Evolutionary conservation across 2,888 invertebrate genomes (phyloP), one percentile per base, ranked within the genome.

Genomic region (Thereva unica): DNA sequence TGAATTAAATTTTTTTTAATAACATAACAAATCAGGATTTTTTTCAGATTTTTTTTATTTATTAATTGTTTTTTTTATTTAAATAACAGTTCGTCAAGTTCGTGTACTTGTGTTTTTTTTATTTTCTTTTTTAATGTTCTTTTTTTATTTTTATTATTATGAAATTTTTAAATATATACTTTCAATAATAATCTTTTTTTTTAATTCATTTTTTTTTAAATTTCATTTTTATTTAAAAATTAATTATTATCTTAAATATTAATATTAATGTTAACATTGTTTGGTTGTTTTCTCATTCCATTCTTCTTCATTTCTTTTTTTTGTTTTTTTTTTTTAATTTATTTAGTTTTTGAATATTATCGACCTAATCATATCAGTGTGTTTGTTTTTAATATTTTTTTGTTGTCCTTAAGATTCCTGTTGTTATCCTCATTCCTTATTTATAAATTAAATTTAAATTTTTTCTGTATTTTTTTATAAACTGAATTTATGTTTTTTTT

Each of bases 211-310:
- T 70, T 63, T 68, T 64, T 56, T 67, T 23, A 23, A 23, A 23
- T 23, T 23, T 23, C 66, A 67, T 65, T 66, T 71, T 68, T 64
- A 67, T 72, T 73, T 72, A 73, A 73, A 72, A 73, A 72, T 72
- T 69, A 68, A 50, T 66, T 66, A 52, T 59, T 66, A 69, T 67
- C 71, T 69, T 71, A 69, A 71, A 56, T 69, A 67, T 69, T 69
- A 69, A 69, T 68, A 67, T 68, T 71, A 71, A 69, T 71, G 71
- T 71, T 71, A 71, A 71, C 71, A 71, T 71, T 71, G 66, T 67
- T 65, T 52, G 53, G 53, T 64, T 64, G 49, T 61, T 61, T 38
- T 41, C 38, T 49, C 38, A 7, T 50, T 50, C 50, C 50, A 38
- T 12, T 61, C 12, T 59, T 34, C 47, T 34, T 38, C 23, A 23